A percentile compares a stretch with the other conserved stretches of the same genome.
These are phyloP conservation scores for Petroica traversi DNA, from an alignment of 2,113 vertebrate species.

Conservation along the genomic window DNA sequence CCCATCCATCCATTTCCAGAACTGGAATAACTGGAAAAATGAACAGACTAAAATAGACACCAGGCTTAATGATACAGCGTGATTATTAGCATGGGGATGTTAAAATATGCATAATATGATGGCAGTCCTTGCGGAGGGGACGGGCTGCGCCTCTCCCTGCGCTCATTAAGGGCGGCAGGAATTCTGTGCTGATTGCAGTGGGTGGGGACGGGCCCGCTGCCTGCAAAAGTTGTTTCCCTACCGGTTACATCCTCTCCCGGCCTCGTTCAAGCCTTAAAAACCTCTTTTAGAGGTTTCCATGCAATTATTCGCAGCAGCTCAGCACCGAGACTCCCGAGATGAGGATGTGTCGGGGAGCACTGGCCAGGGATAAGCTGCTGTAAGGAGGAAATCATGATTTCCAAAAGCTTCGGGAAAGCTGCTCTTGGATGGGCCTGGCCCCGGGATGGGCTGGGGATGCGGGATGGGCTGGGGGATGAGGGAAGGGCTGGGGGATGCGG, in stretches of 20 bases:
- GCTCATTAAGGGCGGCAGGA: background rate
- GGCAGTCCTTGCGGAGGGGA: background rate
- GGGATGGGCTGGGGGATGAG: background rate
- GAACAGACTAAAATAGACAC: background rate
- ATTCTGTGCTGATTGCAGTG: background rate
- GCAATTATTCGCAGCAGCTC: background rate
- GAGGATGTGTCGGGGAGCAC: background rate
- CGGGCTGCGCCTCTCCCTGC: background rate
- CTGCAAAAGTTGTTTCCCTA: background rate
- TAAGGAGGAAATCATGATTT: background rate
- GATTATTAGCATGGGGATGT: background rate
- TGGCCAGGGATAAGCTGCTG: background rate
- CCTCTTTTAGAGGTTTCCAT: background rate
- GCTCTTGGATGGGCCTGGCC: background rate
- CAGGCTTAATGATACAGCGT: background rate
- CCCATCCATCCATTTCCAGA: background rate
- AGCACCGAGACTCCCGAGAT: background rate
- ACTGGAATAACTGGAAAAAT: constrained; percentile 27
- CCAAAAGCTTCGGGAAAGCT: background rate
- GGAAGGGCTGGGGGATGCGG: no score
- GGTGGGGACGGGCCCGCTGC: background rate
- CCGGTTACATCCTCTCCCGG: background rate
- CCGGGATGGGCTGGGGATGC: no score
- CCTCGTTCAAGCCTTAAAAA: background rate
- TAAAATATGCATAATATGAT: background rate